Evolutionary conservation across 2,888 invertebrate genomes (phyloP).

Genomic region (Cabera pusaria): DNA sequence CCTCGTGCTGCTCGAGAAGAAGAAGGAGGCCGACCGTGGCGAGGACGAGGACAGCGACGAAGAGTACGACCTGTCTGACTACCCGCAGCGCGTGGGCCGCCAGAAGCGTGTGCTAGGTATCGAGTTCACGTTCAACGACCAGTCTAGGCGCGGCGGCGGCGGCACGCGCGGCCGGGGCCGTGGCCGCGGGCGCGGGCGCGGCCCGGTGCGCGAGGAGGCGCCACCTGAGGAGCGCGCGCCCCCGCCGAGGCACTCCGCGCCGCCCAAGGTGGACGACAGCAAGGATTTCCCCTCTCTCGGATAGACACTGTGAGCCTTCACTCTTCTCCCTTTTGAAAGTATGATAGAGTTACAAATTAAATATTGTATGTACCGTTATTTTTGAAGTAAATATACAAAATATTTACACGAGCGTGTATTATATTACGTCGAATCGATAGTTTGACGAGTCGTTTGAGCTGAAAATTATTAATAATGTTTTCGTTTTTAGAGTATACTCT

Average conservation of each 20-base stretch:
- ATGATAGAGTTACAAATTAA: slow-evolving; percentile 79
- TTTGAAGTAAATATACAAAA: slow-evolving; percentile 84
- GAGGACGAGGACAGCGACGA: slow-evolving; percentile 87
- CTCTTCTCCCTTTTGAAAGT: slow-evolving; percentile 73
- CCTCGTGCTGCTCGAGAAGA: slow-evolving; percentile 91
- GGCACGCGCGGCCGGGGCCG: slow-evolving; percentile 85
- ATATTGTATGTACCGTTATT: slow-evolving; percentile 83
- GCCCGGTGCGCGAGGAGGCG: slow-evolving; percentile 60
- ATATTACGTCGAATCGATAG: slow-evolving; percentile 59
- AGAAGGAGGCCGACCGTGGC: slow-evolving; percentile 86
- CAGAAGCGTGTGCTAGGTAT: slow-evolving; percentile 94
- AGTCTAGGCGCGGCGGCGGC: slow-evolving; percentile 87
- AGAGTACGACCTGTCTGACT: slow-evolving; percentile 90
- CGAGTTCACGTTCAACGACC: slow-evolving; percentile 94
- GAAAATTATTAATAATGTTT: slow-evolving; percentile 36
- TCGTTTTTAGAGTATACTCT: slow-evolving; percentile 40
- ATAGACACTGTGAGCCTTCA: slow-evolving; percentile 79
- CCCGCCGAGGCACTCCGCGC: slow-evolving; percentile 63
- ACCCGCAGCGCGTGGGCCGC: slow-evolving; percentile 93
- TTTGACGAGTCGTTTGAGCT: slow-evolving; percentile 43
- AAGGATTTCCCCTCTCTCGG: slow-evolving; percentile 97
- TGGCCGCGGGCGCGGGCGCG: slow-evolving; percentile 64
- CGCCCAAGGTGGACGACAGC: slow-evolving; percentile 97
- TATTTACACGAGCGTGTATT: slow-evolving; percentile 82
- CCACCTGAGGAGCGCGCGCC: slow-evolving; percentile 63